Base-by-base conservation (phyloP, 2,797 vertebrate genomes). In the Bradypodion pumilum region DNA sequence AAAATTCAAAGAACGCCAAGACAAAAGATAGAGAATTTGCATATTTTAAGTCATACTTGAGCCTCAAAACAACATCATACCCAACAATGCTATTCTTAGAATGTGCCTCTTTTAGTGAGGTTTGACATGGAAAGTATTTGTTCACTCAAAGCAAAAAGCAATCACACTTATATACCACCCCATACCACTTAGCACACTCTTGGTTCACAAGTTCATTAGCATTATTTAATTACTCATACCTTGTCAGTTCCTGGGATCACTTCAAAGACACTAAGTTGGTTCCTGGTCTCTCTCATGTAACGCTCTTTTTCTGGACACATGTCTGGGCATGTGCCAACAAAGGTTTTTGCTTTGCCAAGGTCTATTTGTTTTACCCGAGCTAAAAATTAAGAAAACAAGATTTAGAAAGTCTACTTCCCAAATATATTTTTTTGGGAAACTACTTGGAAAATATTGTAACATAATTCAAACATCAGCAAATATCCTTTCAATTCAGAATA, bases 271-370 rank as follows among this genome's bases (percentile, higher is more conserved):
- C 98, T 99, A 86, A 99, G 97, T 93, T 99, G 99, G 81, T 98
- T 99, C 83, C 98, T 96, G 0, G 98, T 99, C 91, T 99, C 98
- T 86, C 99, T 97, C 98, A 99, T 98, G 92, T 98, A 99, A 46
- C 99, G 95, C 82, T 99, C 99, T 91, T 99, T 99, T 94, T 99
- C 99, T 1, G 99, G 99, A 95, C 99, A 99, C 99, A 99, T 99
- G 91, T 99, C 99, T 0, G 97, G 97, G 92, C 99, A 99, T 0
- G 97, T 99, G 81, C 99, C 99, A 68, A 99, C 97, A 87, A 99
- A 97, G 37, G 97, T 97, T 90, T 97, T 98, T 0, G 98, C 98
- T 94, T 98, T 94, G 89, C 97, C 97, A 93, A 99, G 92, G 83
- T 98, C 98, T 0, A 98, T 98, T 89, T 97, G 96, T 94, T 97